Percentiles rank a stretch among this genome's conserved stretches.
These are phyloP conservation scores for Eilema griseolum DNA, from an alignment of 2,888 invertebrate genomes.

Conservation along the genomic window DNA sequence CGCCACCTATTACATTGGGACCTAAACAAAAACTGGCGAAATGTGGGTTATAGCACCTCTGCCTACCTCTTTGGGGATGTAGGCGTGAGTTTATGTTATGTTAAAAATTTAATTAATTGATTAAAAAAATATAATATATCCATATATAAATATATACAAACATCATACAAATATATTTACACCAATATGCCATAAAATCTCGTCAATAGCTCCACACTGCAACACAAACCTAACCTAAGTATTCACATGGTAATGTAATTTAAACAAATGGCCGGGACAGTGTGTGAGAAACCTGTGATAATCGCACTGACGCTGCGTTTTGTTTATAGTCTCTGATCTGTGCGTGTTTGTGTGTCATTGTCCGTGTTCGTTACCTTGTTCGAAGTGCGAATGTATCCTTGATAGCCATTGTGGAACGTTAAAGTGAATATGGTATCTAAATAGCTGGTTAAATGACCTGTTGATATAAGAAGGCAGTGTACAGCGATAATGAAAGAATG, in stretches of 20 bases:
- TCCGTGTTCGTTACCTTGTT: conserved; percentile 25
- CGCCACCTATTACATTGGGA: too few species aligned
- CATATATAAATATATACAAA: too few species aligned
- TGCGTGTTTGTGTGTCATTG: conserved; percentile 42
- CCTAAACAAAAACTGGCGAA: too few species aligned
- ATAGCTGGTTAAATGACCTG: conserved; percentile 8
- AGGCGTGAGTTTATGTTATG: too few species aligned
- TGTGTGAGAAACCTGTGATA: conserved; percentile 83
- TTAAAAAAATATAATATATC: too few species aligned
- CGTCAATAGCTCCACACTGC: conserved; percentile 27
- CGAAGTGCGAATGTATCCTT: conserved; percentile 6
- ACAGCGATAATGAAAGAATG: background rate
- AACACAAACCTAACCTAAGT: conserved; percentile 49
- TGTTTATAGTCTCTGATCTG: conserved; percentile 71
- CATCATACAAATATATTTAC: too few species aligned
- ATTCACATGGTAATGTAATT: conserved; percentile 84
- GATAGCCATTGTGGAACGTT: conserved; percentile 6
- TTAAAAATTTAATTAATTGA: too few species aligned
- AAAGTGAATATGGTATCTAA: conserved; percentile 15
- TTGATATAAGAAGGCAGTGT: background rate
- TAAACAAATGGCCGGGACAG: conserved; percentile 83
- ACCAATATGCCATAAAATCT: background rate
- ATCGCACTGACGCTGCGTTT: conserved; percentile 68
- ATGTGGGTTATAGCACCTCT: too few species aligned
- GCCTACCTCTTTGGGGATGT: too few species aligned